A percentile compares a stretch with the other conserved stretches of the same genome.
These are phyloP conservation scores for Dissostichus mawsoni DNA, from an alignment of 2,113 vertebrate genomes.

Conservation along the genomic window DNA sequence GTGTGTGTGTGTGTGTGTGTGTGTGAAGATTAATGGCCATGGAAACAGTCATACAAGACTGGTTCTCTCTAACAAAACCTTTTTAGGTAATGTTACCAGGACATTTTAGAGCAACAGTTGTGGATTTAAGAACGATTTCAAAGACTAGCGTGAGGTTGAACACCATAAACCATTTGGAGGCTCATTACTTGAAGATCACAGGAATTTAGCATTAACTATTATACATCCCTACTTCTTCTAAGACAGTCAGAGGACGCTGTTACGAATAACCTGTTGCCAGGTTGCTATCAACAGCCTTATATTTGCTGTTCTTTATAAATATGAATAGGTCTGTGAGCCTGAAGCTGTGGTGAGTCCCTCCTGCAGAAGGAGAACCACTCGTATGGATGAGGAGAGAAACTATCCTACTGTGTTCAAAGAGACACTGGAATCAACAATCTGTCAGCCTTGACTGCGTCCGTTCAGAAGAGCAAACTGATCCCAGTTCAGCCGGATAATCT, in stretches of 20 bases:
- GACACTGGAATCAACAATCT: conserved; percentile 31
- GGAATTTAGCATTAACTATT: background rate
- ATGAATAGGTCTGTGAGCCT: background rate
- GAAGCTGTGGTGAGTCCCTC: background rate
- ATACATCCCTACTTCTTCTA: background rate
- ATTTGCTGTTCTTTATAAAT: conserved; percentile 3
- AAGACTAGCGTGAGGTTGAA: background rate
- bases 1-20: background rate
- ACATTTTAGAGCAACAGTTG: background rate
- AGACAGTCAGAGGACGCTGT: background rate
- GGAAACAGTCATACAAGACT: conserved; percentile 42
- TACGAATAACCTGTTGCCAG: background rate
- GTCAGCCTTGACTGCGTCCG: background rate
- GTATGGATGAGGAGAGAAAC: conserved; percentile 9
- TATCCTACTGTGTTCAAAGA: conserved; percentile 39
- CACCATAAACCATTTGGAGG: background rate
- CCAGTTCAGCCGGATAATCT: conserved; percentile 29
- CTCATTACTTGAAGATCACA: background rate
- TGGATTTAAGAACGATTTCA: background rate
- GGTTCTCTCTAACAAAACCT: conserved; percentile 11
- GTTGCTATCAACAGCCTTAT: background rate
- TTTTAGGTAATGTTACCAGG: conserved; percentile 32
- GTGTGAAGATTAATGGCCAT: conserved; percentile 44
- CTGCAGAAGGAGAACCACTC: background rate
- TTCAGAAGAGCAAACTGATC: conserved; percentile 19